Percentiles rank a stretch among this genome's conserved stretches.
These are phyloP conservation scores for Criorhina ranunculi DNA, from an alignment of 2,888 invertebrate genomes.

Conservation along the genomic window DNA sequence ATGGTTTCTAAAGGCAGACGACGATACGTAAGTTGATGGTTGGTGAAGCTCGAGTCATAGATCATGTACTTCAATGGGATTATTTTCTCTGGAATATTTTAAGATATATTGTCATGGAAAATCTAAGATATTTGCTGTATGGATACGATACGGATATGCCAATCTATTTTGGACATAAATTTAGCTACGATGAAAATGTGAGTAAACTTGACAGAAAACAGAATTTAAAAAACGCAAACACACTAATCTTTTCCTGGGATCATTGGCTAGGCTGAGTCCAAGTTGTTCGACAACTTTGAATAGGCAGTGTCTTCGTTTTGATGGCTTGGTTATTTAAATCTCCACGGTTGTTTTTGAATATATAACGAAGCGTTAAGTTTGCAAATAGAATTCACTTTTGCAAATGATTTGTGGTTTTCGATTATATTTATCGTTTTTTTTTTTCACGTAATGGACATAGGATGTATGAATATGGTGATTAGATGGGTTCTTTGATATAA, in stretches of 20 bases:
- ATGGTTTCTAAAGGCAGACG: constrained; percentile 98
- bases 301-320: not conserved
- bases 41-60: not conserved
- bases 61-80: not conserved
- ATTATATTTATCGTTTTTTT: too few species aligned
- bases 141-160: constrained; percentile 89
- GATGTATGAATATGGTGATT: too few species aligned
- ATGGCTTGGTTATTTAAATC: constrained; percentile 6
- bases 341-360: not conserved
- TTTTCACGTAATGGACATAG: too few species aligned
- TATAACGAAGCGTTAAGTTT: not conserved
- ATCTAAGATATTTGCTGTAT: constrained; percentile 93
- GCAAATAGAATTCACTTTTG: not conserved
- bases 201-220: constrained; percentile 24
- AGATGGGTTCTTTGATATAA: too few species aligned
- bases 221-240: not conserved
- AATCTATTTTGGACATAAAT: constrained; percentile 94
- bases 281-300: not conserved
- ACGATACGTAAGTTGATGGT: constrained; percentile 94
- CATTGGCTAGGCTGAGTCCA: not conserved
- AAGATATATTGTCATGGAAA: constrained; percentile 96
- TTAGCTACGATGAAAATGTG: constrained; percentile 84
- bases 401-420: not conserved
- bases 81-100: constrained; percentile 78
- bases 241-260: not conserved